Percentiles rank a stretch among this genome's conserved stretches.
Conservation (phyloP, 2,113 vertebrate genomes). For the Eulemur rufifrons region DNA sequence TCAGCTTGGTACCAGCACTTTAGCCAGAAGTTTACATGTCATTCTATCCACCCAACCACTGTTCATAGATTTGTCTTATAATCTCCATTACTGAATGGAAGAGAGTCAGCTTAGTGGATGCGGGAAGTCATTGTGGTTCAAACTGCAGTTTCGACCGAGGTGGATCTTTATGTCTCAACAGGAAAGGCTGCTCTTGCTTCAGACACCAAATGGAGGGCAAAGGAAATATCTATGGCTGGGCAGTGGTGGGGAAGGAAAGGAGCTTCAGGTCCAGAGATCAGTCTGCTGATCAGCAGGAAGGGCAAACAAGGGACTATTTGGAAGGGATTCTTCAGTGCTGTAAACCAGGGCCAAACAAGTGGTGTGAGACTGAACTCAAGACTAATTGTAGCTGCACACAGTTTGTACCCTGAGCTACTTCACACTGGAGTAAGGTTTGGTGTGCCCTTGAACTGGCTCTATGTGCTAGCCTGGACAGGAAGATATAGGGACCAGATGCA, state of each 20-base stretch:
- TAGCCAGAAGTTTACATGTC: not conserved
- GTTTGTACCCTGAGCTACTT: not conserved
- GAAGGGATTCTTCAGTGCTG: not conserved
- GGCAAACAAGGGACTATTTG: not conserved
- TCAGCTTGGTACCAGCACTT: not conserved
- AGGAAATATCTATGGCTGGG: not conserved
- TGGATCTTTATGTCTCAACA: not conserved
- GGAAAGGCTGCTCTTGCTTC: not conserved
- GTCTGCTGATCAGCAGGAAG: not conserved
- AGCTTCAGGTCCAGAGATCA: not conserved
- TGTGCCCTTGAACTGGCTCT: not conserved
- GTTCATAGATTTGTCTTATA: not conserved
- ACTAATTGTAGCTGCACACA: not conserved
- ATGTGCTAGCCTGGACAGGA: not conserved
- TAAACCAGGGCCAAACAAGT: not conserved
- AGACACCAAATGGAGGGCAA: not conserved
- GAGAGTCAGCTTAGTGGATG: not conserved
- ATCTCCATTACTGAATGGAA: not conserved
- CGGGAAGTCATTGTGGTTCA: not conserved
- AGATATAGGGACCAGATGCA: not conserved
- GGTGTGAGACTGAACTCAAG: not conserved
- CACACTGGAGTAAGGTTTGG: not conserved
- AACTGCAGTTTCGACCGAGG: not conserved
- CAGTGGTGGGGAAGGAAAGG: not conserved
- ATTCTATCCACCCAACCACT: not conserved